Evolutionary conservation across 2,113 vertebrate species (phyloP).

Genomic region (Corydoras maculifer): DNA sequence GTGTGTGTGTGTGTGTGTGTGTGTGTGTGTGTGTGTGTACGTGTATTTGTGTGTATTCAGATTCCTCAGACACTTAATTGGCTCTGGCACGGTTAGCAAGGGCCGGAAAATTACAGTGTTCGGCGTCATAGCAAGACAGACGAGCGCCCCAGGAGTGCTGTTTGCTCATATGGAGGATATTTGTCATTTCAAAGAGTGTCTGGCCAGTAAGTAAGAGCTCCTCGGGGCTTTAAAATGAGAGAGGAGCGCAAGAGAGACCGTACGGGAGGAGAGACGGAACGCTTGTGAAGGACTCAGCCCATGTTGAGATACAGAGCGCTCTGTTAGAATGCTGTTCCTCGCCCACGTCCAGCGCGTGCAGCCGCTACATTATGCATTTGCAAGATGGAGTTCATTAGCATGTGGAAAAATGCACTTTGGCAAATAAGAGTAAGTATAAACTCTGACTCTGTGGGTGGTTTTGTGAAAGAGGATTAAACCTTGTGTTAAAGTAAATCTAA

Average conservation of each 20-base stretch:
- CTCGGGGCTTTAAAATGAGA: slow-evolving; percentile 29
- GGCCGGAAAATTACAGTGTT: slow-evolving; percentile 31
- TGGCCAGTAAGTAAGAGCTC: slow-evolving; percentile 13
- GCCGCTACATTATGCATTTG: too few species aligned
- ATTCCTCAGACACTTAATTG: slow-evolving; percentile 35
- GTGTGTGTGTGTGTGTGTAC: slow-evolving; percentile 7
- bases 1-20: background rate
- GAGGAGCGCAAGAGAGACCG: slow-evolving; percentile 17
- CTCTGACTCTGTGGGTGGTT: too few species aligned
- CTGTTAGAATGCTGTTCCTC: too few species aligned
- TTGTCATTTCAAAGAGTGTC: slow-evolving; percentile 37
- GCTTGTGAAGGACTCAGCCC: too few species aligned
- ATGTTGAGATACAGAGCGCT: too few species aligned
- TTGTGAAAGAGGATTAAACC: too few species aligned
- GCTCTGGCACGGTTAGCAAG: slow-evolving; percentile 33
- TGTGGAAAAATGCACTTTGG: too few species aligned
- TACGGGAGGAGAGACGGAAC: slow-evolving; percentile 11
- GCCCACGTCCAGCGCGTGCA: too few species aligned
- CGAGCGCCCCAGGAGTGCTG: slow-evolving; percentile 27
- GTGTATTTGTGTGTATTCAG: slow-evolving; percentile 4
- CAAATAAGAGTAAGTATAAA: too few species aligned
- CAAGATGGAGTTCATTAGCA: too few species aligned
- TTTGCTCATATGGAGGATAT: slow-evolving; percentile 32
- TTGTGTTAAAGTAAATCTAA: too few species aligned
- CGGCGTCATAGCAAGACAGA: slow-evolving; percentile 21